Conservation (phyloP, 2,113 vertebrate species). For the Bambusicola thoracicus region DNA sequence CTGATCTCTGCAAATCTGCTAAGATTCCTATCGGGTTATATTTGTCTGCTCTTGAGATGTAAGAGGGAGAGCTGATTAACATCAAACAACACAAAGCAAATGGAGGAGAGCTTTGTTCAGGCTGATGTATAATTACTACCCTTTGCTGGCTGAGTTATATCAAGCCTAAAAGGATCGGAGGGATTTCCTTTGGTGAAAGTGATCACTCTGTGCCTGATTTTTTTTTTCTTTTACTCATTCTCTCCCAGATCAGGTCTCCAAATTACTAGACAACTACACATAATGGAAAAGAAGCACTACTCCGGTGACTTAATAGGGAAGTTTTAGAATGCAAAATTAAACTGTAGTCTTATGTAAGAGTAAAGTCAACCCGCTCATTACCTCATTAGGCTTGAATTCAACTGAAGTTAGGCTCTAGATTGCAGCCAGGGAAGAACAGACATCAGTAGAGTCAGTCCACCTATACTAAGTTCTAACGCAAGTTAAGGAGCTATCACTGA, state of each 20-base stretch:
- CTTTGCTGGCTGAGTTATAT: constrained; percentile 56
- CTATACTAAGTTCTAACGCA: background rate
- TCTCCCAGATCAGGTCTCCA: background rate
- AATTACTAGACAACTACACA: background rate
- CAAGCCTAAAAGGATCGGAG: constrained; percentile 49
- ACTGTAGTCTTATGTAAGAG: background rate
- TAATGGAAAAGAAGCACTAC: background rate
- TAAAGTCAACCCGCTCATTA: background rate
- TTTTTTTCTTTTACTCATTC: background rate
- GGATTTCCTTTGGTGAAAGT: constrained; percentile 56
- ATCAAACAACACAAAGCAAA: constrained; percentile 22
- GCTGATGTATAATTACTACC: constrained; percentile 54
- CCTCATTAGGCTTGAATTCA: background rate
- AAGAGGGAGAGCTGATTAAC: constrained; percentile 27
- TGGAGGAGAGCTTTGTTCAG: constrained; percentile 39
- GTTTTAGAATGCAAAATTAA: background rate
- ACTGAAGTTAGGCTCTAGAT: background rate
- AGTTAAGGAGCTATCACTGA: background rate
- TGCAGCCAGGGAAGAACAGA: background rate
- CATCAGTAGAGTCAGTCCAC: background rate
- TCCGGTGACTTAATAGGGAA: background rate
- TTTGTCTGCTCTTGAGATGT: constrained; percentile 59
- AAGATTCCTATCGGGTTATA: constrained; percentile 45
- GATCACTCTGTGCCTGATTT: background rate
- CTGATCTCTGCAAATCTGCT: constrained; percentile 43